Evolutionary conservation across 2,113 vertebrate genomes (phyloP), one percentile per base, ranked within the genome.

Genomic region (Zapornia atra): DNA sequence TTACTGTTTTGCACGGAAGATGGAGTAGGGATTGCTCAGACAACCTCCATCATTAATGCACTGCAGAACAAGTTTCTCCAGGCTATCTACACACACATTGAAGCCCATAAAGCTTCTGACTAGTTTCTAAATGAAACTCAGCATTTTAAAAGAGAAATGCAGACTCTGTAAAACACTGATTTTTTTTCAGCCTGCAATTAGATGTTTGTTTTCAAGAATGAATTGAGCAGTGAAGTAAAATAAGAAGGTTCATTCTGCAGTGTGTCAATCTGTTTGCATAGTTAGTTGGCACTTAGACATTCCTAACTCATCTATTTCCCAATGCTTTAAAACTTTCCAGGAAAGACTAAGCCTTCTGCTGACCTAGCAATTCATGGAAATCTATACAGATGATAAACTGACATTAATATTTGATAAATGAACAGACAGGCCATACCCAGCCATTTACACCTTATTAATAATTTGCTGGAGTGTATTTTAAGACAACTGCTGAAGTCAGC

Each of bases 351-450:
- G 36, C 26, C 34, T 90, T 82, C 51, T 95, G 82, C 93, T 91
- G n/a, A 91, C 20, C 20, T 34, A 83, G 82, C 50, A 92, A 65
- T 54, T 66, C 44, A 59, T 63, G 36, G 66, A 85, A 83, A 94
- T 48, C 68, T 63, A 66, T 80, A 86, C 0, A 0, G 50, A 91
- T 1, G 2, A 93, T 59, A 76, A 96, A 88, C 53, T 86, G 75
- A 64, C 33, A 63, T 90, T 73, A 93, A 77, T 86, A 90, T 51
- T 65, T 90, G 84, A 95, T 70, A 94, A 90, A 90, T 51, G 38
- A n/a, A 28, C 38, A 82, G 56, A 61, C 17, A 77, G 60, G 44
- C 17, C 20, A 46, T 24, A 66, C 13, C 20, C 50, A 70, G 34
- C 20, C 87, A 70, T 90, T 93, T 90, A 77, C 28, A 75, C 64